Conservation (phyloP, 2,113 vertebrate species). For the Syrmaticus mikado region DNA sequence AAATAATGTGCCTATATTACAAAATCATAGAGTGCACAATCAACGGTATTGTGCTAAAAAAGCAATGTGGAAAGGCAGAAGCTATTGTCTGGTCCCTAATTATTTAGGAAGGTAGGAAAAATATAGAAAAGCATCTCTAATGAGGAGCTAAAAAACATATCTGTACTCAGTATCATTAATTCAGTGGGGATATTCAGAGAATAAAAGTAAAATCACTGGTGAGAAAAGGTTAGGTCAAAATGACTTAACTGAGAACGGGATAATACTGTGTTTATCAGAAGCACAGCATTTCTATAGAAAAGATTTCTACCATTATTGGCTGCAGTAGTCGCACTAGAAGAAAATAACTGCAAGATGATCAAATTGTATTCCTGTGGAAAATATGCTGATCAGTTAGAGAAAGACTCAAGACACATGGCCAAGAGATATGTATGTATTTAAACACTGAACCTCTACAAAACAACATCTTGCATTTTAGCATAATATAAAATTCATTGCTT, state of each 20-base stretch:
- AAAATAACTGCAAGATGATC: neutral
- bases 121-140: neutral
- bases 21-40: neutral
- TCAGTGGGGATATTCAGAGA: neutral
- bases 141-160: neutral
- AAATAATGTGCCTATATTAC: neutral
- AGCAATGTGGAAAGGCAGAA: neutral
- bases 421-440: neutral
- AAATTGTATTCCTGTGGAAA: neutral
- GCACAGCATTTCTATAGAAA: neutral
- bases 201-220: neutral
- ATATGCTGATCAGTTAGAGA: neutral
- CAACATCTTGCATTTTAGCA: neutral
- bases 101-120: neutral
- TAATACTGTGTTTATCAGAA: neutral
- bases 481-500: neutral
- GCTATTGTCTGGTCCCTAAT: neutral
- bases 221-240: neutral
- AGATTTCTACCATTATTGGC: neutral
- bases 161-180: neutral
- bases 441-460: neutral
- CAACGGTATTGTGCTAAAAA: neutral
- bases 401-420: rapidly evolving
- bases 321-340: neutral
- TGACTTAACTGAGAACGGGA: neutral